Evolutionary conservation across 2,113 vertebrate genomes (phyloP).

Genomic region (Etheostoma spectabile): DNA sequence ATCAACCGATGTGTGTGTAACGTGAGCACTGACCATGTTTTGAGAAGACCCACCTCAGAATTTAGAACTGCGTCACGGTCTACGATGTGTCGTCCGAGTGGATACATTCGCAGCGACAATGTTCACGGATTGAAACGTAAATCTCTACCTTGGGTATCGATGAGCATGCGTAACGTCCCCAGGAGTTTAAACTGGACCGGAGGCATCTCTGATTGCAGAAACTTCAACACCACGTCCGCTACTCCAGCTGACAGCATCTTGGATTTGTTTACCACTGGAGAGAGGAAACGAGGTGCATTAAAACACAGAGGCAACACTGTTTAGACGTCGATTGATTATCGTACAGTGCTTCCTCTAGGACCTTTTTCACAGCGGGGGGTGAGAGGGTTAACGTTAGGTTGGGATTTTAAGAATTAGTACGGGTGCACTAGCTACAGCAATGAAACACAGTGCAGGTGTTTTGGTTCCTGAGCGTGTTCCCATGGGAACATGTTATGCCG

Average conservation of each 20-base stretch:
- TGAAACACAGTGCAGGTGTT: too few relatives aligned
- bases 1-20: background rate
- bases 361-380: too few relatives aligned
- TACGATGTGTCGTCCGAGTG: background rate
- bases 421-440: too few relatives aligned
- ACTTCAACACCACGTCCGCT: conserved; percentile 94
- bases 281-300: conserved; percentile 41
- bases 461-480: too few relatives aligned
- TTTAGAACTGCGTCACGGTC: background rate
- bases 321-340: background rate
- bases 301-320: background rate
- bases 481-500: too few relatives aligned
- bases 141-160: conserved; percentile 95
- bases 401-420: too few relatives aligned
- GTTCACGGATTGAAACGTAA: background rate
- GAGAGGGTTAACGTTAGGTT: too few relatives aligned
- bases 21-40: background rate
- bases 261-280: conserved; percentile 96
- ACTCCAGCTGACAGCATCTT: conserved; percentile 97
- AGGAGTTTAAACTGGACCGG: conserved; percentile 98
- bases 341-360: too few relatives aligned
- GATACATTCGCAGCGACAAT: background rate
- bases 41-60: background rate
- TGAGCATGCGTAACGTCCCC: conserved; percentile 98
- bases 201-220: conserved; percentile 97